Conservation (phyloP, 53 echinoderm and acorn worm species). For the Crossaster papposus region DNA sequence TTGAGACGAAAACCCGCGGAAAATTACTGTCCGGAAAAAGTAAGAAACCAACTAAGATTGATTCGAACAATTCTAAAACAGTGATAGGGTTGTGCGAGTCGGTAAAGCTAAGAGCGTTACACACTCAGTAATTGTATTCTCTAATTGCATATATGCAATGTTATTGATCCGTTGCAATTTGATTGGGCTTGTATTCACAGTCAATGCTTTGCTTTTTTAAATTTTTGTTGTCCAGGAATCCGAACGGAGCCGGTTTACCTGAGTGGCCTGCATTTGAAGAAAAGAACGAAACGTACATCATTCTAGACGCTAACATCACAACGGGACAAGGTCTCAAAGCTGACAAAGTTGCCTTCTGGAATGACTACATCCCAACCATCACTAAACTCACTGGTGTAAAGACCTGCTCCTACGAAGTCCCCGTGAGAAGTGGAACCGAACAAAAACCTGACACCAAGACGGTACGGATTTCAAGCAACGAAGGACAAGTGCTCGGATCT, state of each 20-base stretch:
- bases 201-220: background rate
- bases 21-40: too few relatives aligned
- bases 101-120: background rate
- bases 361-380: slow-evolving; percentile 61
- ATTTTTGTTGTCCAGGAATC: slow-evolving; percentile 57
- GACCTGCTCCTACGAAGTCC: slow-evolving; percentile 49
- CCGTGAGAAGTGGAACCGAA: background rate
- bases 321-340: slow-evolving; percentile 45
- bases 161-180: too few relatives aligned
- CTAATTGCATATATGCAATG: too few relatives aligned
- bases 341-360: slow-evolving; percentile 58
- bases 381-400: background rate
- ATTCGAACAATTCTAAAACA: too few relatives aligned
- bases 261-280: slow-evolving; percentile 61
- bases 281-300: slow-evolving; percentile 61
- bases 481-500: slow-evolving; percentile 39
- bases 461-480: slow-evolving; percentile 8
- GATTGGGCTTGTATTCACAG: too few relatives aligned
- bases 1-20: too few relatives aligned
- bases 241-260: slow-evolving; percentile 48
- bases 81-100: background rate
- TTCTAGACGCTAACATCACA: slow-evolving; percentile 32
- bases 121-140: too few relatives aligned
- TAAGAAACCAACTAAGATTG: too few relatives aligned
- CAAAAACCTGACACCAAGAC: slow-evolving; percentile 9